phyloP scores from a whole-genome alignment of 1,140 invertebrate genomes.

The Scaptomyza pallida region DNA sequence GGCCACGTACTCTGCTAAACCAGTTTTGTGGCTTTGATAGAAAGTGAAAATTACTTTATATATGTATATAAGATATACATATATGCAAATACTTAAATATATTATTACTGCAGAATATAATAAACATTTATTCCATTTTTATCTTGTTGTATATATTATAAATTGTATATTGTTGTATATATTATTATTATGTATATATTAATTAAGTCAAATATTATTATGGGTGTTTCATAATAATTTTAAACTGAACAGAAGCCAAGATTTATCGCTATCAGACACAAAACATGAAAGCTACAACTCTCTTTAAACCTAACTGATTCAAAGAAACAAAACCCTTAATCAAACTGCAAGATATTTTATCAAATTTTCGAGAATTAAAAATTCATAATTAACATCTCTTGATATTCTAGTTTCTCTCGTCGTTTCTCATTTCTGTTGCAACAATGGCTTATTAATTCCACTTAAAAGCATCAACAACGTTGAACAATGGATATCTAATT shows the following conservation, averaged over 20 bases:
- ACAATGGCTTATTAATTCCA: background rate
- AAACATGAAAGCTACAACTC: background rate
- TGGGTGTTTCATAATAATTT: no score
- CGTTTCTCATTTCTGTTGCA: background rate
- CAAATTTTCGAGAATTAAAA: background rate
- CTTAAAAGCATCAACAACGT: conserved; percentile 1
- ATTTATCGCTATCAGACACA: background rate
- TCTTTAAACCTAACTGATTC: no score
- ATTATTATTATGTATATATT: background rate
- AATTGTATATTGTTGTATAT: background rate
- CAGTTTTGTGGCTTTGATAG: conserved; percentile 19
- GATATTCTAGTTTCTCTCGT: background rate
- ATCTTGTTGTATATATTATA: no score
- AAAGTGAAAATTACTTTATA: conserved; percentile 21
- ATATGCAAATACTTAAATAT: no score
- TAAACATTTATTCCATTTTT: no score
- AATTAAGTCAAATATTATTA: no score
- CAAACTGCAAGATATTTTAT: background rate
- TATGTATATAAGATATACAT: no score
- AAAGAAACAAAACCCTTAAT: no score
- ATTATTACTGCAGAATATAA: no score
- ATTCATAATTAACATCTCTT: background rate
- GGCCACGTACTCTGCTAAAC: conserved; percentile 15
- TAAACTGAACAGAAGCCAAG: no score
- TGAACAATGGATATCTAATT: conserved; percentile 17